phyloP scores from a whole-genome alignment of 2,797 vertebrate species.

The Cottoperca gobio region DNA sequence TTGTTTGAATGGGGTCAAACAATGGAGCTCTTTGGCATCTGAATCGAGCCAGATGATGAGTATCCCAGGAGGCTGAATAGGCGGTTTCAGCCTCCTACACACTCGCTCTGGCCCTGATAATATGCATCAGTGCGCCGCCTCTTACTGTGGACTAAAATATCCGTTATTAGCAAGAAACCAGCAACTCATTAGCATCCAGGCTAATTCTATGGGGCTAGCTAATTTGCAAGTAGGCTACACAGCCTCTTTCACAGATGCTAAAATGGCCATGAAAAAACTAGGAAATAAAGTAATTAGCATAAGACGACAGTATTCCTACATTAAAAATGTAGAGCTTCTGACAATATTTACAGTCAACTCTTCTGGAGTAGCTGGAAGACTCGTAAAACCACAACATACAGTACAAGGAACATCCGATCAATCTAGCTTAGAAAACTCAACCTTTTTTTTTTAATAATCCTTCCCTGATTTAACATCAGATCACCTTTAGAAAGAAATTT shows the following conservation, averaged over 20 bases:
- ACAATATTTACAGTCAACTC: neutral
- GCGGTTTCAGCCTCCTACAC: constrained; percentile 75
- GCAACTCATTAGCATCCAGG: constrained; percentile 50
- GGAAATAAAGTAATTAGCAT: neutral
- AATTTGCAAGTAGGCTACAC: constrained; percentile 40
- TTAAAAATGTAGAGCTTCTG: neutral
- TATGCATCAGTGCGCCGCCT: constrained; percentile 63
- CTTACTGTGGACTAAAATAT: constrained; percentile 65
- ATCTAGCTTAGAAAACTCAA: neutral
- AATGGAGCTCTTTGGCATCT: constrained; percentile 78
- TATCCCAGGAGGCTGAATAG: constrained; percentile 76
- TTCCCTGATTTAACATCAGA: neutral
- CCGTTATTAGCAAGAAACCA: constrained; percentile 55
- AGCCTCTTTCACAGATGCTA: constrained; percentile 21
- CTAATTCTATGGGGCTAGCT: constrained; percentile 37
- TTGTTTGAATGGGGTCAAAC: constrained; percentile 79
- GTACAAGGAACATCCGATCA: neutral
- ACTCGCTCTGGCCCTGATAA: constrained; percentile 62
- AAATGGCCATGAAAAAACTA: neutral
- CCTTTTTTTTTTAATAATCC: neutral
- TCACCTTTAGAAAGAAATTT: neutral
- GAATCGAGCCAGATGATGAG: constrained; percentile 77
- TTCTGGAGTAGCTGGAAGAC: neutral
- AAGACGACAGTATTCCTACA: neutral
- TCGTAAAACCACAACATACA: neutral